A percentile compares a stretch with the other conserved stretches of the same genome.
Evolutionary conservation across 2,888 invertebrate species (phyloP).

Genomic region (Neoascia interrupta): DNA sequence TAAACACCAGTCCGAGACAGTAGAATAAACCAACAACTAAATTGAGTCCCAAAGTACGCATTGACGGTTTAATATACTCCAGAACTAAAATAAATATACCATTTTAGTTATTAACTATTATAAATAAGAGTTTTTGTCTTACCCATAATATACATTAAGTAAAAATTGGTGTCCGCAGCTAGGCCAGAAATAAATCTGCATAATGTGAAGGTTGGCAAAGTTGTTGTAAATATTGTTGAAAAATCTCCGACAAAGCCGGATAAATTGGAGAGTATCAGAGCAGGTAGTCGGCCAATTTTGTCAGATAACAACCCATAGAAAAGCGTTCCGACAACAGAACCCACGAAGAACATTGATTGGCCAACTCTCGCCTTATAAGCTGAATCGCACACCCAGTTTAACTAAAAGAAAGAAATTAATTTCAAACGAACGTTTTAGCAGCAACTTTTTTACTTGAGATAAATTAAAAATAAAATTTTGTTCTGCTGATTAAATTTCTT

Average conservation of each 20-base stretch:
- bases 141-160: slow-evolving; percentile 84
- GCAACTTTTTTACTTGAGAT: neutral
- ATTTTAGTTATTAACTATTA: neutral
- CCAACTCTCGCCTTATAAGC: slow-evolving; percentile 83
- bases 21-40: slow-evolving; percentile 83
- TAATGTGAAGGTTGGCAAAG: slow-evolving; percentile 80
- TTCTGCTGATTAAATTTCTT: neutral
- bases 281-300: slow-evolving; percentile 82
- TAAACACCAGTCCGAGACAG: slow-evolving; percentile 81
- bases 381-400: slow-evolving; percentile 84
- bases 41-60: slow-evolving; percentile 83
- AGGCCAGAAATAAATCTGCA: slow-evolving; percentile 83
- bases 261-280: slow-evolving; percentile 81
- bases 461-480: neutral
- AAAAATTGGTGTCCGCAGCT: slow-evolving; percentile 83
- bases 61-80: slow-evolving; percentile 82
- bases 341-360: slow-evolving; percentile 83
- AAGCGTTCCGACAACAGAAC: slow-evolving; percentile 82
- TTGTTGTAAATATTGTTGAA: slow-evolving; percentile 80
- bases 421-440: neutral
- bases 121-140: slow-evolving; percentile 65
- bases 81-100: slow-evolving; percentile 79
- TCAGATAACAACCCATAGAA: slow-evolving; percentile 82
- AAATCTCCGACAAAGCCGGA: slow-evolving; percentile 82
- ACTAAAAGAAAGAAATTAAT: slow-evolving; percentile 68